phyloP scores from a whole-genome alignment of 2,888 invertebrate genomes.

The Onchidella celtica region DNA sequence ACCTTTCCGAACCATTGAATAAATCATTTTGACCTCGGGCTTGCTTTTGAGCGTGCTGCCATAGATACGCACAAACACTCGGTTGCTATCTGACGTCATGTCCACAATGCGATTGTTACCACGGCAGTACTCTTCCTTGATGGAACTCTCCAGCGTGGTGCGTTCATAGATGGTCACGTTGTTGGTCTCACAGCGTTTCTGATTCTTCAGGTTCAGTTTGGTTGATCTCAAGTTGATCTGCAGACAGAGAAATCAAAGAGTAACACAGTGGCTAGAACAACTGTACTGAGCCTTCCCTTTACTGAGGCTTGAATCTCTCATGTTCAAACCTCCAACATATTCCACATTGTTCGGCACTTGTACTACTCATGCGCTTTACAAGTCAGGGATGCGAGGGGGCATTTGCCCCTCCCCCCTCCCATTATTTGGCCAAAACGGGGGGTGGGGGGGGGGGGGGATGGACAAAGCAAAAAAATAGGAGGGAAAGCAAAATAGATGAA shows the following conservation, averaged over 20 bases:
- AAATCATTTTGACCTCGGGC: slow-evolving; percentile 64
- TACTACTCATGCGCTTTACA: too few relatives aligned
- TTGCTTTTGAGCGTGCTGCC: slow-evolving; percentile 61
- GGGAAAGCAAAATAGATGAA: too few relatives aligned
- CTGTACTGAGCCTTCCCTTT: not conserved
- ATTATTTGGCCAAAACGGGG: too few relatives aligned
- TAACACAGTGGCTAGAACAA: not conserved
- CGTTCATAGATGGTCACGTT: slow-evolving; percentile 72
- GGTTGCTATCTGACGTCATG: slow-evolving; percentile 65
- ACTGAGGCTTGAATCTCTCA: too few relatives aligned
- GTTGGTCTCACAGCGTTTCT: slow-evolving; percentile 66
- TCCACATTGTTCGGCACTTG: too few relatives aligned
- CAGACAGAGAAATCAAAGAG: not conserved
- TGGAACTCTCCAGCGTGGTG: slow-evolving; percentile 59
- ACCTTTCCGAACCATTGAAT: slow-evolving; percentile 61
- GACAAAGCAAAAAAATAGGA: too few relatives aligned
- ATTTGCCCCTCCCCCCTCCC: too few relatives aligned
- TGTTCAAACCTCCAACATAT: too few relatives aligned
- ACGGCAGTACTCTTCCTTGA: slow-evolving; percentile 52
- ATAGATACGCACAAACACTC: slow-evolving; percentile 69
- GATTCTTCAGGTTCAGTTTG: slow-evolving; percentile 41
- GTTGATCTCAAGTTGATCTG: slow-evolving; percentile 54
- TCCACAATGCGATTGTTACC: slow-evolving; percentile 61
- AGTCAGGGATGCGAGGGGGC: too few relatives aligned
- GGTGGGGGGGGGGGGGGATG: too few relatives aligned